phyloP scores from a whole-genome alignment of 35 echinoderm and acorn worm genomes.

The Apostichopus parvimensis region DNA sequence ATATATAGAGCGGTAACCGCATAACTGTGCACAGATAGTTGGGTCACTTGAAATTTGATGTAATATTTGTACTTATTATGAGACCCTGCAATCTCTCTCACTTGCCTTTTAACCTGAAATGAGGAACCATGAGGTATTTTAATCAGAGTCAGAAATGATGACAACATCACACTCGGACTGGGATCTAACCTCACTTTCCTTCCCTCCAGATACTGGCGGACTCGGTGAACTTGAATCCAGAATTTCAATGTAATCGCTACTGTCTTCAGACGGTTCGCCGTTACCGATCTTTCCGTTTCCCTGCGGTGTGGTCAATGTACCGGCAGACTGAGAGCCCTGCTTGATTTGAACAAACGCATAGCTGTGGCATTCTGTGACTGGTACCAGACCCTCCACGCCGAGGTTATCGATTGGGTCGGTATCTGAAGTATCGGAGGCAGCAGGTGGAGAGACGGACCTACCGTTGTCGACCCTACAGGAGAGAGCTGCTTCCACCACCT shows the following conservation, averaged over 20 bases:
- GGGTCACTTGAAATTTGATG: too few species aligned
- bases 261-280: neutral
- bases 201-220: neutral
- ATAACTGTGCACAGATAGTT: too few species aligned
- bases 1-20: too few species aligned
- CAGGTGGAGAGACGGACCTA: neutral
- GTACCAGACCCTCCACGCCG: constrained; percentile 29
- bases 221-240: constrained; percentile 27
- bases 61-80: too few species aligned
- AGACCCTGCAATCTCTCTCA: neutral
- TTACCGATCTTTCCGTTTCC: neutral
- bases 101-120: neutral
- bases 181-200: neutral
- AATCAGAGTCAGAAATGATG: constrained; percentile 53
- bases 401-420: constrained; percentile 27
- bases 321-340: neutral
- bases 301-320: neutral
- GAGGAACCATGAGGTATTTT: neutral
- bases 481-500: neutral
- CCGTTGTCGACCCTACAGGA: neutral
- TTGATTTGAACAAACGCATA: neutral
- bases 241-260: constrained; percentile 23
- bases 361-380: constrained; percentile 23
- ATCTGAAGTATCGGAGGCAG: neutral
- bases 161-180: constrained; percentile 15